Evolutionary conservation across 2,797 vertebrate genomes (phyloP), one percentile per base, ranked within the genome.

Genomic region (Clarias fuscus): DNA sequence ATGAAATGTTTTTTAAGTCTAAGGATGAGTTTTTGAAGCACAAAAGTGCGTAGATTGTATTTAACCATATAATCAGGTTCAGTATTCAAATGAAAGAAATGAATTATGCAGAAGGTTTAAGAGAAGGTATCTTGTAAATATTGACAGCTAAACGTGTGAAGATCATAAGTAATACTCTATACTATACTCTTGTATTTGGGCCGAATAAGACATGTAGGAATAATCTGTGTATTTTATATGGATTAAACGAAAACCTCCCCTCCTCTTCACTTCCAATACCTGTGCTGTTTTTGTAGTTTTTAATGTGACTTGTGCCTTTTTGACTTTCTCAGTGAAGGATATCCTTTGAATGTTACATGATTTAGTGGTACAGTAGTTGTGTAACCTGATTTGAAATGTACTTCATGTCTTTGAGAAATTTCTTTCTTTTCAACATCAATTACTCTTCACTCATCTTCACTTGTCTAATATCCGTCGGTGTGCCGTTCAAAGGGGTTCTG

Each of bases 1-100:
- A 72, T 73, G 5, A 77, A 77, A 53, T 71, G 70, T 88, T 84
- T 87, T 84, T 68, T 59, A 84, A 85, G 81, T 62, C 77, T 83
- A 75, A 85, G 79, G 79, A 68, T 71, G 10, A 68, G 48, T 70
- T 84, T 87, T 83, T 84, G 5, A 77, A 73, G 24, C 40, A 70
- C 43, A 48, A 58, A 78, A 11, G 33, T 43, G 59, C 79, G 30
- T 73, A 73, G 77, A 17, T 7, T 48, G 14, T 89, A 72, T 86
- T 81, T 84, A 84, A 73, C 48, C 33, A 33, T 24, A 56, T 77
- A 59, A 78, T 71, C 37, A 27, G 53, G 30, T 85, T 85, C 48
- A 72, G 20, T 56, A 62, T 79, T 77, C 33, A 27, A 59, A 76
- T 43, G 24, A 65, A 37, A 14, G 33, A 5, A 86, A 33, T 14